A percentile compares a stretch with the other conserved stretches of the same genome.
Conservation (phyloP, 2,888 invertebrate genomes). For the Apodemia mormo region DNA sequence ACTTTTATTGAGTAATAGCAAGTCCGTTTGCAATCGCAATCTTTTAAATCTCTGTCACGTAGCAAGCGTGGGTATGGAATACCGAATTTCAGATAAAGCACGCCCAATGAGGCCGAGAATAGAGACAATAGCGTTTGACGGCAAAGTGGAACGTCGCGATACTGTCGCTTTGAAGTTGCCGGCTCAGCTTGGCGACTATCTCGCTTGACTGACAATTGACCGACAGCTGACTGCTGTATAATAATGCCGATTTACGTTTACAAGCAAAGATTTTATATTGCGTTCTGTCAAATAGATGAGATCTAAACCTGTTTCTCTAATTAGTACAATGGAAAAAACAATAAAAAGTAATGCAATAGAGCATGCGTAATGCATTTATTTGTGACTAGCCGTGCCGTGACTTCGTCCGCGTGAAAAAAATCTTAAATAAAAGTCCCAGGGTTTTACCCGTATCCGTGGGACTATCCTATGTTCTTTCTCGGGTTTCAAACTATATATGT, state of each 20-base stretch:
- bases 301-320: not conserved
- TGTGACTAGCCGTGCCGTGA: too few species aligned
- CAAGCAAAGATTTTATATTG: not conserved
- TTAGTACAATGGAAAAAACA: too few species aligned
- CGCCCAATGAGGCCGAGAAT: conserved; percentile 47
- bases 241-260: not conserved
- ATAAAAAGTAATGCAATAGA: too few species aligned
- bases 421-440: too few species aligned
- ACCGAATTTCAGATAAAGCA: conserved; percentile 64
- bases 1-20: conserved; percentile 12
- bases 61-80: conserved; percentile 42
- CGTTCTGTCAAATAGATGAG: not conserved
- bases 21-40: conserved; percentile 51
- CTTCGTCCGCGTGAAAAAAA: too few species aligned
- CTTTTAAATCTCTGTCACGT: conserved; percentile 66
- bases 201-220: conserved; percentile 20
- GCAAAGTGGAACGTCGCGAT: conserved; percentile 35
- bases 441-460: too few species aligned
- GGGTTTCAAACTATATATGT: too few species aligned
- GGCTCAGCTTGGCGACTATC: conserved; percentile 15
- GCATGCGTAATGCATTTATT: too few species aligned
- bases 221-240: conserved; percentile 14
- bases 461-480: too few species aligned
- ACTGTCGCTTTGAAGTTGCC: conserved; percentile 40
- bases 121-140: conserved; percentile 49